These are phyloP conservation scores for Drosophila borealis DNA, from an alignment of 2,888 invertebrate species.

Conservation along the genomic window DNA sequence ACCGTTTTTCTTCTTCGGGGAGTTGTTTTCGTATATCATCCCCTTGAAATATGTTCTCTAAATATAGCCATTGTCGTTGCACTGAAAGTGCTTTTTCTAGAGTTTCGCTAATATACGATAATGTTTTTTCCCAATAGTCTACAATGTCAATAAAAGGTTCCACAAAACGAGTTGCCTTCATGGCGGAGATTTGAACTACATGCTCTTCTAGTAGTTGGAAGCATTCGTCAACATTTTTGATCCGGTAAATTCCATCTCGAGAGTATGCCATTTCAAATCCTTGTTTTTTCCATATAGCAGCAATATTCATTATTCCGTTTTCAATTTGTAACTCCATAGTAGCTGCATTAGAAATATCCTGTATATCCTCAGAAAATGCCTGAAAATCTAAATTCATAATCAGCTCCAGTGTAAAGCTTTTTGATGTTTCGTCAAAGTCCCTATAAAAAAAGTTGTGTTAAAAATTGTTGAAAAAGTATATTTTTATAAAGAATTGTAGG, in stretches of 20 bases:
- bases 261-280: slow-evolving; percentile 90
- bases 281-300: slow-evolving; percentile 90
- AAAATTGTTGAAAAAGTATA: no score
- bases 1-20: slow-evolving; percentile 90
- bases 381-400: slow-evolving; percentile 93
- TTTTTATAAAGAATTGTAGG: no score
- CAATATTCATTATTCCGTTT: slow-evolving; percentile 90
- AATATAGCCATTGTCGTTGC: slow-evolving; percentile 93
- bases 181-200: slow-evolving; percentile 92
- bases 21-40: slow-evolving; percentile 95
- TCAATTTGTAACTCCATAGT: slow-evolving; percentile 96
- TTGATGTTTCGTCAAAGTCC: slow-evolving; percentile 92
- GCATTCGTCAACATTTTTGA: slow-evolving; percentile 92
- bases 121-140: slow-evolving; percentile 93
- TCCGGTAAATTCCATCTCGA: slow-evolving; percentile 89
- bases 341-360: slow-evolving; percentile 94
- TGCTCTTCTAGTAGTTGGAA: slow-evolving; percentile 92
- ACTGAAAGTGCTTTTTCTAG: slow-evolving; percentile 92
- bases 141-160: slow-evolving; percentile 94
- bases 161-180: slow-evolving; percentile 95
- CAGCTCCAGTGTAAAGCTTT: slow-evolving; percentile 91
- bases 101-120: slow-evolving; percentile 93
- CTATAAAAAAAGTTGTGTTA: slow-evolving; percentile 79
- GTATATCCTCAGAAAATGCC: slow-evolving; percentile 92
- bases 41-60: slow-evolving; percentile 94